phyloP scores from a whole-genome alignment of 2,888 invertebrate species.

The Magallana nippona region DNA sequence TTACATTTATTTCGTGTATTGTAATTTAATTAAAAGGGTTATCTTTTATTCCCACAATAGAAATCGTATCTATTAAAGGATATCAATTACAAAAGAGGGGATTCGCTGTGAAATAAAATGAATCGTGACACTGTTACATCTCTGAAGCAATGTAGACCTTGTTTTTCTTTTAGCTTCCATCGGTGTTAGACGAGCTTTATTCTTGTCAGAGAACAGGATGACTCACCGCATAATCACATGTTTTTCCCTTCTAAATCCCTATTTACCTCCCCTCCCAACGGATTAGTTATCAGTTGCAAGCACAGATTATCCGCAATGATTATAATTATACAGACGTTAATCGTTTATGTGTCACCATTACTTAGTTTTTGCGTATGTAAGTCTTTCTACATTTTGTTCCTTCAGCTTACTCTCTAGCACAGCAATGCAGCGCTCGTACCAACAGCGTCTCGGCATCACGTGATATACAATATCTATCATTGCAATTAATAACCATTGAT shows the following conservation, averaged over 20 bases:
- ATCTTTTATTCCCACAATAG: background rate
- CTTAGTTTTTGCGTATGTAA: background rate
- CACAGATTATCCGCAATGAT: constrained; percentile 8
- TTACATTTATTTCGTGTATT: too few species aligned
- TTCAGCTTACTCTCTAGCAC: background rate
- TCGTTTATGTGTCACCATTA: constrained; percentile 9
- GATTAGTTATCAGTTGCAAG: background rate
- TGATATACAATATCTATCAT: too few species aligned
- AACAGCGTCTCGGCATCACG: background rate
- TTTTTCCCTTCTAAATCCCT: constrained; percentile 19
- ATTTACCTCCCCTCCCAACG: constrained; percentile 7
- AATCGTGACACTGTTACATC: constrained; percentile 29
- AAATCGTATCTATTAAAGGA: background rate
- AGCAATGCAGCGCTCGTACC: background rate
- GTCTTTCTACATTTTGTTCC: background rate
- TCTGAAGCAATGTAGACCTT: constrained; percentile 3
- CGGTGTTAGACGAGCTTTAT: constrained; percentile 17
- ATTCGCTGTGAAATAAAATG: constrained; percentile 10
- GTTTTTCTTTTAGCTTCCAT: constrained; percentile 19
- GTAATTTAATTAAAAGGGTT: too few species aligned
- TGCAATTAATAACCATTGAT: too few species aligned
- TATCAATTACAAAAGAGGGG: background rate
- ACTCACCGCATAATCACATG: constrained; percentile 22
- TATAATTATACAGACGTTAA: constrained; percentile 26
- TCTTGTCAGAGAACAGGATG: constrained; percentile 1